phyloP scores from a whole-genome alignment of 2,797 vertebrate species.

The Halcyon badia region DNA sequence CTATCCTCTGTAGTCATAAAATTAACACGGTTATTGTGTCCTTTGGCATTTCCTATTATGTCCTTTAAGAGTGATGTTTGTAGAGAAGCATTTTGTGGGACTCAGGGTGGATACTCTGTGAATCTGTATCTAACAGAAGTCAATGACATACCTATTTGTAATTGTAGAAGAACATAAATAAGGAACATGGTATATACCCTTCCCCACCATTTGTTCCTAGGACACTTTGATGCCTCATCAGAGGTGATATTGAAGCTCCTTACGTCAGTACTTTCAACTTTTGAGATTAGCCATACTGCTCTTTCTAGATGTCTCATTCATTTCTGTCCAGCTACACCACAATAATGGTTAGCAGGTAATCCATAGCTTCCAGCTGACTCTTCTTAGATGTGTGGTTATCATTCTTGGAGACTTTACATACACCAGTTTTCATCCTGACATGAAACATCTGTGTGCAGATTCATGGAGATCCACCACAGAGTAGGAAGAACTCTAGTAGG shows the following conservation, averaged over 20 bases:
- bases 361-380: not conserved
- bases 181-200: not conserved
- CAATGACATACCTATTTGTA: not conserved
- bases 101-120: not conserved
- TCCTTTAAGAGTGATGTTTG: not conserved
- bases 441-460: not conserved
- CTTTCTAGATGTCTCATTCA: not conserved
- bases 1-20: slow-evolving; percentile 5
- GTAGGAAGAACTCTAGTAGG: not conserved
- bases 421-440: not conserved
- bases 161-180: not conserved
- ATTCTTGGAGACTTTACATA: not conserved
- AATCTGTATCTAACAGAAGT: not conserved
- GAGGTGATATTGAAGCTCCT: not conserved
- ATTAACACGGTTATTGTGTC: not conserved
- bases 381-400: not conserved
- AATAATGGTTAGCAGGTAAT: not conserved
- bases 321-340: not conserved
- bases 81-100: not conserved
- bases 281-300: not conserved
- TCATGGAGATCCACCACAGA: not conserved
- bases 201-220: not conserved
- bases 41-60: not conserved
- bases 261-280: not conserved
- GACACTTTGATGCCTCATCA: not conserved